Evolutionary conservation across 2,888 invertebrate genomes (phyloP).

Genomic region (Thecophora atra): DNA sequence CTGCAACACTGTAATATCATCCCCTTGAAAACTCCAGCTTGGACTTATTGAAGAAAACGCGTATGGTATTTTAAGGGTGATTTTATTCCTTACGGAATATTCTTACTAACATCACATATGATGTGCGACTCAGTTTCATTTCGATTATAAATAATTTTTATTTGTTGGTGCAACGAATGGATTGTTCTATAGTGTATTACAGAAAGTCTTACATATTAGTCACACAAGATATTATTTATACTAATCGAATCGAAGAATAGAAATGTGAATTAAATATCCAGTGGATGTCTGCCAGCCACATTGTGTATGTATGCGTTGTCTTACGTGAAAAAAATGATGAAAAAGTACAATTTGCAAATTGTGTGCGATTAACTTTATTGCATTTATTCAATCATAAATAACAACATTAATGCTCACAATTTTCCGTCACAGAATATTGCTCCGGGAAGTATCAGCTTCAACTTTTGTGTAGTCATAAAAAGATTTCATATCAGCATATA

Average conservation of each 20-base stretch:
- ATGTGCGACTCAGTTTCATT: no score
- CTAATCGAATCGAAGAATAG: background rate
- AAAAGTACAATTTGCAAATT: slow-evolving; percentile 15
- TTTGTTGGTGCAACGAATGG: background rate
- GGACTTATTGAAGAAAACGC: slow-evolving; percentile 16
- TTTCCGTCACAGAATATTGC: no score
- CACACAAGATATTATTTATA: no score
- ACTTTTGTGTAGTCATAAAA: no score
- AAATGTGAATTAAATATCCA: slow-evolving; percentile 6
- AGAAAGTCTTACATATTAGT: no score
- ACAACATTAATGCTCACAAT: no score
- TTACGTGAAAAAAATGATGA: background rate
- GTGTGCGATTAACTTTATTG: no score
- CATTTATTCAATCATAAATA: no score
- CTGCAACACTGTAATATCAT: slow-evolving; percentile 15
- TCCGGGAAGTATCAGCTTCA: no score
- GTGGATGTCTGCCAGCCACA: slow-evolving; percentile 27
- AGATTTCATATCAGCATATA: background rate
- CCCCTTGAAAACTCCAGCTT: slow-evolving; percentile 6
- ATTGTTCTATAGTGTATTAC: no score
- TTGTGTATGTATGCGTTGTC: slow-evolving; percentile 35
- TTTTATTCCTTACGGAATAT: slow-evolving; percentile 41
- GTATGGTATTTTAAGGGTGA: slow-evolving; percentile 17
- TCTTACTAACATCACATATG: slow-evolving; percentile 37
- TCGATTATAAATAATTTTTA: background rate